phyloP scores from a whole-genome alignment of 2,888 invertebrate genomes.

The Tanytarsus gracilentus region DNA sequence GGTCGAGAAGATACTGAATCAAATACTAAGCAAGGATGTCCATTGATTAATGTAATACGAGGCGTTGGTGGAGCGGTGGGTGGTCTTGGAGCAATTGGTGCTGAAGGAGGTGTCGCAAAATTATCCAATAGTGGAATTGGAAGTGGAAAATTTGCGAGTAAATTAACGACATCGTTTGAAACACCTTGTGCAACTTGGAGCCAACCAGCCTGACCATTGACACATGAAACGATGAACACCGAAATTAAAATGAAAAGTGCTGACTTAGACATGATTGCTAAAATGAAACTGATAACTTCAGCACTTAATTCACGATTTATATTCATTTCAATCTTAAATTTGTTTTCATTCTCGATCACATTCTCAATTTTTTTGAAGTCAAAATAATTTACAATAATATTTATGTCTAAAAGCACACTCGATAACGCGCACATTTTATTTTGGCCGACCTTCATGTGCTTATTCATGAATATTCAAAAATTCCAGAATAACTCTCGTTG shows the following conservation, averaged over 20 bases:
- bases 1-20: background rate
- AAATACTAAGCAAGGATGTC: no score
- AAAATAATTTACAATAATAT: no score
- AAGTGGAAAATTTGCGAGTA: background rate
- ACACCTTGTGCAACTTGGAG: background rate
- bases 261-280: background rate
- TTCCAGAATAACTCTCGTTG: no score
- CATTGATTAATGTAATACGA: no score
- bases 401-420: background rate
- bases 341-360: background rate
- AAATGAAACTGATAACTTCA: background rate
- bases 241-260: background rate
- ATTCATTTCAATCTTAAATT: background rate
- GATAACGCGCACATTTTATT: background rate
- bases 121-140: background rate
- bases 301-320: background rate
- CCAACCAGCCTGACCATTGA: background rate
- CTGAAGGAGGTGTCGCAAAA: background rate
- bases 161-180: background rate
- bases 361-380: no score
- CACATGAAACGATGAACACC: background rate
- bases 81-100: background rate
- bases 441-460: background rate
- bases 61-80: background rate
- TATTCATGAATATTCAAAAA: no score